Percentiles rank a stretch among this genome's conserved stretches.
These are phyloP conservation scores for Lophura nycthemera DNA, from an alignment of 2,113 vertebrate species.

Conservation along the genomic window DNA sequence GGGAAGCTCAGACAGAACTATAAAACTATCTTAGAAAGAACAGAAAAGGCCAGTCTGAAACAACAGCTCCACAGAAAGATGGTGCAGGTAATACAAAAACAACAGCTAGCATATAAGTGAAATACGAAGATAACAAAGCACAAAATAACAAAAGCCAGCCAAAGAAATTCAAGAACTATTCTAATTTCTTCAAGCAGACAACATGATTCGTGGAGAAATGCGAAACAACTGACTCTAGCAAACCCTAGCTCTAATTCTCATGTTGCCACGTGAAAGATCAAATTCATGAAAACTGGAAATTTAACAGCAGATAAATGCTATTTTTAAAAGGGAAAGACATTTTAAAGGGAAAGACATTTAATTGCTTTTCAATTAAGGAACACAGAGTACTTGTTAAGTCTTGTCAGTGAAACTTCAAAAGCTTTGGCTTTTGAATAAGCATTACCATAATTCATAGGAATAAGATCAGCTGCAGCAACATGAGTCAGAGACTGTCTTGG, in stretches of 20 bases:
- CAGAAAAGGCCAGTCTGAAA: not conserved
- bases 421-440: not conserved
- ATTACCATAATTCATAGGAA: not conserved
- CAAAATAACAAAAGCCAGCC: not conserved
- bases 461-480: not conserved
- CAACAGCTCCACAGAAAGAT: not conserved
- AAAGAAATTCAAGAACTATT: not conserved
- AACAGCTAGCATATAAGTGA: not conserved
- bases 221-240: not conserved
- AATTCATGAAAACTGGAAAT: slow-evolving; percentile 28
- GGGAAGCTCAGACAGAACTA: not conserved
- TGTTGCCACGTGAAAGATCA: slow-evolving; percentile 1
- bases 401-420: not conserved
- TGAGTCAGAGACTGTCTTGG: not conserved
- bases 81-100: not conserved
- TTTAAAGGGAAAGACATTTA: not conserved
- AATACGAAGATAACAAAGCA: not conserved
- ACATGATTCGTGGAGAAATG: not conserved
- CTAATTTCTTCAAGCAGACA: not conserved
- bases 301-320: not conserved
- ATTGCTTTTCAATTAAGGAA: not conserved
- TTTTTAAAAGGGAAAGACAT: not conserved
- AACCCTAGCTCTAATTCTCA: not conserved
- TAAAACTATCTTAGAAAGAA: not conserved
- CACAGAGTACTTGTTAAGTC: not conserved